Evolutionary conservation across 2,113 vertebrate species (phyloP).

Genomic region (Xenopus laevis): DNA sequence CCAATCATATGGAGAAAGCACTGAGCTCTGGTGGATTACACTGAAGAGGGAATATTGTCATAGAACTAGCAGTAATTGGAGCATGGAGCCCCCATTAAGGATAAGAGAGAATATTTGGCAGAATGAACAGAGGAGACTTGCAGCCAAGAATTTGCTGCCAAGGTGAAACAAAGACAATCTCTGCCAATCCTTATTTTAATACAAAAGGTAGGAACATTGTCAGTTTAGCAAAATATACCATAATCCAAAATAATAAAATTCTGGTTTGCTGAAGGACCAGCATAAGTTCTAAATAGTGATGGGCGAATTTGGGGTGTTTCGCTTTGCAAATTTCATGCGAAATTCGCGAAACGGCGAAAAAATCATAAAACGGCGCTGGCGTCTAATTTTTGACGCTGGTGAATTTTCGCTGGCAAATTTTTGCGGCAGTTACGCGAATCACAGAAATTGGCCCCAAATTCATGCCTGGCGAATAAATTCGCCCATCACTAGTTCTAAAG

Average conservation of each 20-base stretch:
- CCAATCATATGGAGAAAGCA: conserved; percentile 32
- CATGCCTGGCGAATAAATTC: no score
- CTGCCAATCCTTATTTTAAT: conserved; percentile 10
- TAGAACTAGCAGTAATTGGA: conserved; percentile 33
- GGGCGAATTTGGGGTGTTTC: no score
- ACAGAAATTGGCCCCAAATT: no score
- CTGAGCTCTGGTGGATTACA: conserved; percentile 28
- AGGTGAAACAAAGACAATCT: conserved; percentile 7
- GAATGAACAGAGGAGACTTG: conserved; percentile 11
- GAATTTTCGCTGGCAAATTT: no score
- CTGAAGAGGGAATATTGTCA: conserved; percentile 15
- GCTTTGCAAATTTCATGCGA: no score
- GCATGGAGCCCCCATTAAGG: conserved; percentile 36
- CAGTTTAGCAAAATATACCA: conserved; percentile 8
- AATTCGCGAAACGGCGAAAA: no score
- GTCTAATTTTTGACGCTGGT: no score
- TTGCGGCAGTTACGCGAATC: no score
- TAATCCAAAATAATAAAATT: background rate
- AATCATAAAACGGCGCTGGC: no score
- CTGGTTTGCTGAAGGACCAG: no score
- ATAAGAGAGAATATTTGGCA: conserved; percentile 31
- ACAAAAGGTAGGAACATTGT: conserved; percentile 17
- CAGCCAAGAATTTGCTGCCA: conserved; percentile 30
- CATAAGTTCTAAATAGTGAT: no score
- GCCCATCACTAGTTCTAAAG: no score